Conservation (phyloP, 2,888 invertebrate genomes). For the Colletes collaris region DNA sequence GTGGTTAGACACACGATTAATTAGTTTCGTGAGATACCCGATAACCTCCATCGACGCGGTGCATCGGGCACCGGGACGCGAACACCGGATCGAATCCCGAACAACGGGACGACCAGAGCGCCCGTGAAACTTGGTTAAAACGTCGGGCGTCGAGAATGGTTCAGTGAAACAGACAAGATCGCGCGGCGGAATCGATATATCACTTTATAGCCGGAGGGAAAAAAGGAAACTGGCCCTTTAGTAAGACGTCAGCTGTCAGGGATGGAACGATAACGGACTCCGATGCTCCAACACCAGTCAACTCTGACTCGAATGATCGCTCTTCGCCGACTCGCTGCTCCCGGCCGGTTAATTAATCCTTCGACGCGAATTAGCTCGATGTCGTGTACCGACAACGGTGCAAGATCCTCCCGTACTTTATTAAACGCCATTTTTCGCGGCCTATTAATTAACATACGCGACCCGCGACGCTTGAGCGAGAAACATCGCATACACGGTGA, state of each 20-base stretch:
- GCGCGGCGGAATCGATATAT: slow-evolving; percentile 54
- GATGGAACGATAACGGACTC: slow-evolving; percentile 46
- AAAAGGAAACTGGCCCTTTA: slow-evolving; percentile 45
- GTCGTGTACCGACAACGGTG: slow-evolving; percentile 43
- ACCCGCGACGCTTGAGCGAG: too few species aligned
- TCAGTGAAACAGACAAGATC: slow-evolving; percentile 49
- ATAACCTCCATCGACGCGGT: slow-evolving; percentile 57
- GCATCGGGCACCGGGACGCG: slow-evolving; percentile 34
- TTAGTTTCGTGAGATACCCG: slow-evolving; percentile 64
- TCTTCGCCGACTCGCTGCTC: slow-evolving; percentile 26
- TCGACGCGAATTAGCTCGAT: slow-evolving; percentile 51
- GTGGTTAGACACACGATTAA: slow-evolving; percentile 69
- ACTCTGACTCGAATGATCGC: slow-evolving; percentile 33
- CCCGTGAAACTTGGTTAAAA: slow-evolving; percentile 26
- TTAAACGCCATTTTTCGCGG: slow-evolving; percentile 65
- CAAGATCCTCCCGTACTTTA: slow-evolving; percentile 42
- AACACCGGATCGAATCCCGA: slow-evolving; percentile 33
- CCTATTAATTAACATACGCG: slow-evolving; percentile 63
- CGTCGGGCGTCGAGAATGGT: slow-evolving; percentile 33
- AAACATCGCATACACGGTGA: too few species aligned
- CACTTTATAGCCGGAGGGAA: slow-evolving; percentile 26
- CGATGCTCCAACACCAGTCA: slow-evolving; percentile 48
- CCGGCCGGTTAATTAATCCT: slow-evolving; percentile 61
- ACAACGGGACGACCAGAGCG: slow-evolving; percentile 21
- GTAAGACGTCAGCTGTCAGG: slow-evolving; percentile 60